A percentile compares a stretch with the other conserved stretches of the same genome.
These are phyloP conservation scores for Agrochola circellaris DNA, from an alignment of 2,888 invertebrate genomes.

Conservation along the genomic window DNA sequence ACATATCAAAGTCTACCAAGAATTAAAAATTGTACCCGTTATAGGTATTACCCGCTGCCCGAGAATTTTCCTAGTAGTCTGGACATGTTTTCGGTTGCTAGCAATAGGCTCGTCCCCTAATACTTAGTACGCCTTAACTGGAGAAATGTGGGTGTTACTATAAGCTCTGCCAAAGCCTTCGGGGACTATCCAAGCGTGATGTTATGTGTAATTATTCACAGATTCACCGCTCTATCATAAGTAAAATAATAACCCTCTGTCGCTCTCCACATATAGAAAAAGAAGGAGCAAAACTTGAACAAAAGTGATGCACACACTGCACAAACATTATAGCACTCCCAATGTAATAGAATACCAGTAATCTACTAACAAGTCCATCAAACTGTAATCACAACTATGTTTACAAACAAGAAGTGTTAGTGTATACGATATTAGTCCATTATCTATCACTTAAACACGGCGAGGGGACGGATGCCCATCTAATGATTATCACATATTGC, in stretches of 20 bases:
- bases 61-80: not conserved
- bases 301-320: conserved; percentile 31
- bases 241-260: not conserved
- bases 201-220: not conserved
- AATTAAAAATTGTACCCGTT: not conserved
- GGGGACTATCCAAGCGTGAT: not conserved
- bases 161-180: too few relatives aligned
- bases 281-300: not conserved
- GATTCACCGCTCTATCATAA: not conserved
- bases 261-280: not conserved
- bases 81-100: too few relatives aligned
- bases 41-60: not conserved
- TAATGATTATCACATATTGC: conserved; percentile 71
- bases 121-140: not conserved
- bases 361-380: conserved; percentile 62
- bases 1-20: not conserved
- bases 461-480: conserved; percentile 64
- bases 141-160: not conserved
- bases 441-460: conserved; percentile 67
- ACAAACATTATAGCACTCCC: conserved; percentile 18
- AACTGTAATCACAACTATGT: conserved; percentile 58
- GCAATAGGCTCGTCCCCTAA: not conserved
- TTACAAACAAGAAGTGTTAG: conserved; percentile 62
- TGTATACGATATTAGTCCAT: conserved; percentile 63
- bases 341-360: conserved; percentile 49